Conservation (phyloP, 2,888 invertebrate genomes). For the Nebria salina region DNA sequence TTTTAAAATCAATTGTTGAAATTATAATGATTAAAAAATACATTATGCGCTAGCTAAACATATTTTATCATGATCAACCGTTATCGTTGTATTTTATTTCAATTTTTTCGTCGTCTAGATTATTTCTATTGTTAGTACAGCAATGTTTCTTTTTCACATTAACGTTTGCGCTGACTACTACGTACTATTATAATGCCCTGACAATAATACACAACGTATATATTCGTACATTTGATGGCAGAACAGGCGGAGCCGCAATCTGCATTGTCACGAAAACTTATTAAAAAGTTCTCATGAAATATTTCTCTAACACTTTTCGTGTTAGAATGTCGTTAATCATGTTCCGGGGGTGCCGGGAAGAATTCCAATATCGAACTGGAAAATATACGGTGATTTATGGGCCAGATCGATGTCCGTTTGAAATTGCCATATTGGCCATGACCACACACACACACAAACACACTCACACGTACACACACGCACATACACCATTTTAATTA, state of each 20-base stretch:
- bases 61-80: neutral
- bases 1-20: too few species aligned
- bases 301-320: conserved; percentile 42
- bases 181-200: neutral
- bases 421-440: conserved; percentile 31
- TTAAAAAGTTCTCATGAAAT: conserved; percentile 41
- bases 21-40: too few species aligned
- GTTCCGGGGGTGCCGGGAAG: conserved; percentile 27
- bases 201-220: neutral
- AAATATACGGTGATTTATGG: conserved; percentile 41
- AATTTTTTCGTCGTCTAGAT: neutral
- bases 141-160: conserved; percentile 3
- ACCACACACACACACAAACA: conserved; percentile 1
- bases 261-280: conserved; percentile 42
- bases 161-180: neutral
- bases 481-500: conserved; percentile 6
- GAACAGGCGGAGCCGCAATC: conserved; percentile 30
- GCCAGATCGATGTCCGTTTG: conserved; percentile 37
- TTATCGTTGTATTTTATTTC: neutral
- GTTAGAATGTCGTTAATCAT: conserved; percentile 43
- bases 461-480: neutral
- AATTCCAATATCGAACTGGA: conserved; percentile 42
- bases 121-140: neutral
- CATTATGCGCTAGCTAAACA: too few species aligned
- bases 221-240: neutral